phyloP scores from a whole-genome alignment of 2,113 vertebrate species.

The Elephas maximus region DNA sequence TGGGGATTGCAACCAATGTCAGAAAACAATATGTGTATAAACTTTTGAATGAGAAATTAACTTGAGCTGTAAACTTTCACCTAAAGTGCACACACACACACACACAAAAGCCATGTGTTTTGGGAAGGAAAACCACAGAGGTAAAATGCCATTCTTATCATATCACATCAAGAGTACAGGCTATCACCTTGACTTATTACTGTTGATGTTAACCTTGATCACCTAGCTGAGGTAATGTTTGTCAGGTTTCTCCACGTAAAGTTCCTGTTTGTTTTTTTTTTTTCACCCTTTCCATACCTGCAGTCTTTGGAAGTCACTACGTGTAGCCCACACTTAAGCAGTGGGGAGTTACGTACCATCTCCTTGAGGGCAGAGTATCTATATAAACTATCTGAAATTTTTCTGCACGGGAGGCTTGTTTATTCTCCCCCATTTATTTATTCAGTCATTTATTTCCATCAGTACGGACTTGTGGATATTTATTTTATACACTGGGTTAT shows the following conservation, averaged over 20 bases:
- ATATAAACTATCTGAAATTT: not conserved
- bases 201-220: constrained; percentile 28
- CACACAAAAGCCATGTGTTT: not conserved
- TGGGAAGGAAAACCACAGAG: not conserved
- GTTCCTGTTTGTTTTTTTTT: not conserved
- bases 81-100: too few species aligned
- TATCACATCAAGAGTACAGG: not conserved
- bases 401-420: not conserved
- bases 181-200: not conserved
- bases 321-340: not conserved
- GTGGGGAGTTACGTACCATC: not conserved
- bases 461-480: not conserved
- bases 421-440: not conserved
- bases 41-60: too few species aligned
- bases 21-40: too few species aligned
- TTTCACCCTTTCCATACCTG: not conserved
- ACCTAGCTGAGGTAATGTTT: not conserved
- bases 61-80: too few species aligned
- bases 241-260: not conserved
- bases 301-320: not conserved
- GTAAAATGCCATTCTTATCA: not conserved
- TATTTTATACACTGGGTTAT: constrained; percentile 39
- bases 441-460: constrained; percentile 19
- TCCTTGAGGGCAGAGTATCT: not conserved
- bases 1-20: too few species aligned